Conservation (phyloP, 2,888 invertebrate species). For the Euphydryas editha region DNA sequence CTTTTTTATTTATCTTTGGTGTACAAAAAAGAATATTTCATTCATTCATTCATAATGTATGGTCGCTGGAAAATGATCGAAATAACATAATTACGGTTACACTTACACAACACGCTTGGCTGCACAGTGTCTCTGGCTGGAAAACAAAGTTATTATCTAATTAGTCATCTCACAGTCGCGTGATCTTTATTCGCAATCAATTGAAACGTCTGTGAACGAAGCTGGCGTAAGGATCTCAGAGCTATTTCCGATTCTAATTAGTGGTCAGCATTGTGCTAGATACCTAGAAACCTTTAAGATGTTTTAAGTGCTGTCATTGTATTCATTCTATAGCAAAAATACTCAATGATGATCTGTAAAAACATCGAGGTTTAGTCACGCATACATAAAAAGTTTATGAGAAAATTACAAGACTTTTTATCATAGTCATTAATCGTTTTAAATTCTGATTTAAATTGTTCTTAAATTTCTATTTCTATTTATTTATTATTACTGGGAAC, state of each 20-base stretch:
- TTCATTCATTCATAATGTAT: too few relatives aligned
- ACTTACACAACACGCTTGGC: too few relatives aligned
- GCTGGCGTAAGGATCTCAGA: slow-evolving; percentile 30
- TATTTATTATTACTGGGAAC: too few relatives aligned
- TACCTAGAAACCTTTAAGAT: background rate
- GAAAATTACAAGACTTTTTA: too few relatives aligned
- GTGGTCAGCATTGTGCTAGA: slow-evolving; percentile 23
- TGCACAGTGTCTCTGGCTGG: too few relatives aligned
- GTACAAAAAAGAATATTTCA: too few relatives aligned
- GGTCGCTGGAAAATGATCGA: too few relatives aligned
- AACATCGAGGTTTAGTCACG: background rate
- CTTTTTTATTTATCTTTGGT: too few relatives aligned
- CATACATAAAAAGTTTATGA: background rate
- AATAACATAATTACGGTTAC: too few relatives aligned
- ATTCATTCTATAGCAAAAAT: background rate
- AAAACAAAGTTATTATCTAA: background rate
- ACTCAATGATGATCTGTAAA: background rate
- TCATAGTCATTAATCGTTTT: too few relatives aligned
- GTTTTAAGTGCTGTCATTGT: slow-evolving; percentile 5
- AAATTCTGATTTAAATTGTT: too few relatives aligned
- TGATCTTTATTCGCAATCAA: slow-evolving; percentile 4
- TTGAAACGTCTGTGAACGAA: slow-evolving; percentile 18
- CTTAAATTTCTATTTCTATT: too few relatives aligned
- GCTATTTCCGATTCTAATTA: slow-evolving; percentile 34
- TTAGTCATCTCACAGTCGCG: background rate